Conservation (phyloP, 2,113 vertebrate genomes). For the Syrmaticus mikado region DNA sequence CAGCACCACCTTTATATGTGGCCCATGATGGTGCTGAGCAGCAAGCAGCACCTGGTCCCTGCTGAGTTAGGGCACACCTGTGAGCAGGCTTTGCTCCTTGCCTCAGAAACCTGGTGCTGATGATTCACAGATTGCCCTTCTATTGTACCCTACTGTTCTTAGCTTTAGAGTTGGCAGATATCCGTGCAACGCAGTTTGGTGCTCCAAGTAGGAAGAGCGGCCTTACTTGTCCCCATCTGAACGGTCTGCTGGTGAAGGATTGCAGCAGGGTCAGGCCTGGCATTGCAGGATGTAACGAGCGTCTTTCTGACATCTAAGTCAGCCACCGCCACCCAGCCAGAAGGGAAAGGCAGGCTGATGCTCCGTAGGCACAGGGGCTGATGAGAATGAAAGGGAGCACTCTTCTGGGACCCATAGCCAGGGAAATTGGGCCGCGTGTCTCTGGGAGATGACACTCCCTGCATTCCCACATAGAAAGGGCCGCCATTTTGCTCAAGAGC, state of each 20-base stretch:
- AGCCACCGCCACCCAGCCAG: background rate
- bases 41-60: fast-evolving
- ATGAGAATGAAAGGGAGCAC: background rate
- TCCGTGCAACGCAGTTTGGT: background rate
- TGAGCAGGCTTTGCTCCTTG: background rate
- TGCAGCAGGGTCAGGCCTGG: fast-evolving
- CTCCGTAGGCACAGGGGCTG: fast-evolving
- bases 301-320: background rate
- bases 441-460: background rate
- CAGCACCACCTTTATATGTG: background rate
- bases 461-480: background rate
- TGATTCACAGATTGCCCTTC: background rate
- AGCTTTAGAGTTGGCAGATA: background rate
- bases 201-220: background rate
- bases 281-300: fast-evolving
- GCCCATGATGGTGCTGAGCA: background rate
- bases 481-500: background rate
- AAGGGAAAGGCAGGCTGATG: background rate
- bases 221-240: background rate
- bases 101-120: background rate
- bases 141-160: background rate
- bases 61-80: background rate
- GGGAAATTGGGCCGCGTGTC: fast-evolving
- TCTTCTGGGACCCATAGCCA: background rate
- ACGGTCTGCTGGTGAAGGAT: background rate